phyloP scores from a whole-genome alignment of 2,797 vertebrate genomes.

The Apogon talboti region DNA sequence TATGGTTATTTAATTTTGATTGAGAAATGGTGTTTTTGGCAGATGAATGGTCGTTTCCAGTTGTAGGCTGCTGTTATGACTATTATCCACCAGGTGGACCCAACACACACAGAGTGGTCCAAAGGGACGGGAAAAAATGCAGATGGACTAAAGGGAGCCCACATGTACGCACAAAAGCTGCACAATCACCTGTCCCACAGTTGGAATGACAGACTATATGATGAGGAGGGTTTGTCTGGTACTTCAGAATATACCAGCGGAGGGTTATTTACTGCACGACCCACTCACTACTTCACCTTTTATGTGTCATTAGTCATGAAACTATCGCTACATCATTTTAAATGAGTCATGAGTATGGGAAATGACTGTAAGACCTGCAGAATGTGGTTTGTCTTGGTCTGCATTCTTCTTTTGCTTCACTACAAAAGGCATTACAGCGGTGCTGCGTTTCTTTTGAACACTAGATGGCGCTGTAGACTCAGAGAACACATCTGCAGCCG shows the following conservation, averaged over 20 bases:
- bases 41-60: background rate
- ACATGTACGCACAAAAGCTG: background rate
- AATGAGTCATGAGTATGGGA: too few relatives aligned
- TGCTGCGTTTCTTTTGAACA: background rate
- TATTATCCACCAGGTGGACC: conserved; percentile 37
- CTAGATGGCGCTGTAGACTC: conserved; percentile 45
- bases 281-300: too few relatives aligned
- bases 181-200: background rate
- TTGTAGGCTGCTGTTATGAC: background rate
- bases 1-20: background rate
- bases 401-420: background rate
- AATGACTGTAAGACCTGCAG: too few relatives aligned
- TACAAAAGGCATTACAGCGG: too few relatives aligned
- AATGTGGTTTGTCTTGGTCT: background rate
- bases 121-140: background rate
- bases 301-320: too few relatives aligned
- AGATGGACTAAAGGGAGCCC: background rate
- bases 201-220: too few relatives aligned
- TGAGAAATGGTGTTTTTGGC: background rate
- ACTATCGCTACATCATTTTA: background rate
- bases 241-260: too few relatives aligned
- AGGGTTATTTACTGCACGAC: too few relatives aligned
- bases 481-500: background rate
- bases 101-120: background rate
- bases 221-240: too few relatives aligned